phyloP scores from a whole-genome alignment of 2,797 vertebrate species.

The Sebastes minor region DNA sequence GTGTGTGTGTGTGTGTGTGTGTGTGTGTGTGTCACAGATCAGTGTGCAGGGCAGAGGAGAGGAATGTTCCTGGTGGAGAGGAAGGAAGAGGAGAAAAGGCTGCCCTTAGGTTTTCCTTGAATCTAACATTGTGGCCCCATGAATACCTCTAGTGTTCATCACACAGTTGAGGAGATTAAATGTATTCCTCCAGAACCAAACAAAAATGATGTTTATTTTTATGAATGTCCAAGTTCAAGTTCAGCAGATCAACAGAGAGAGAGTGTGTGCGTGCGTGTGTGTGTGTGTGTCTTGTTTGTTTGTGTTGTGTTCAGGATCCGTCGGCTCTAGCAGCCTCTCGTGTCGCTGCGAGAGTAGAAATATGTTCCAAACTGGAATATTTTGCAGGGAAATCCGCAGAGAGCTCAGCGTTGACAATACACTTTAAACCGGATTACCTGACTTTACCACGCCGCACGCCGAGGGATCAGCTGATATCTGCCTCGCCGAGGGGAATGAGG shows the following conservation, averaged over 20 bases:
- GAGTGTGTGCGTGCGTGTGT: background rate
- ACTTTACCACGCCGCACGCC: conserved; percentile 2
- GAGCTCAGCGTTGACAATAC: conserved; percentile 27
- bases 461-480: conserved; percentile 33
- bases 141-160: background rate
- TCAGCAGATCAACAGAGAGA: conserved; percentile 1
- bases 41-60: background rate
- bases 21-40: background rate
- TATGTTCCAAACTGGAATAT: conserved; percentile 27
- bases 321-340: conserved; percentile 9
- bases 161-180: background rate
- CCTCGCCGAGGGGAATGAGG: background rate
- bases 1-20: background rate
- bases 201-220: background rate
- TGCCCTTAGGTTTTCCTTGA: background rate
- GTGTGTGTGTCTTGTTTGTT: background rate
- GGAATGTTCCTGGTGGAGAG: background rate
- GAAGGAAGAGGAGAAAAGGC: too few species aligned
- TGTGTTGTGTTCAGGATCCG: conserved; percentile 25
- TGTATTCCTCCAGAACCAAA: background rate
- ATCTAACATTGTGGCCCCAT: background rate
- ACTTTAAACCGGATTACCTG: conserved; percentile 40
- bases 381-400: conserved; percentile 27
- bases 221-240: conserved; percentile 3
- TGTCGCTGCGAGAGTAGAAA: conserved; percentile 14